A percentile compares a stretch with the other conserved stretches of the same genome.
These are phyloP conservation scores for Rhea americana DNA, from an alignment of 2,113 vertebrate species.

Conservation along the genomic window DNA sequence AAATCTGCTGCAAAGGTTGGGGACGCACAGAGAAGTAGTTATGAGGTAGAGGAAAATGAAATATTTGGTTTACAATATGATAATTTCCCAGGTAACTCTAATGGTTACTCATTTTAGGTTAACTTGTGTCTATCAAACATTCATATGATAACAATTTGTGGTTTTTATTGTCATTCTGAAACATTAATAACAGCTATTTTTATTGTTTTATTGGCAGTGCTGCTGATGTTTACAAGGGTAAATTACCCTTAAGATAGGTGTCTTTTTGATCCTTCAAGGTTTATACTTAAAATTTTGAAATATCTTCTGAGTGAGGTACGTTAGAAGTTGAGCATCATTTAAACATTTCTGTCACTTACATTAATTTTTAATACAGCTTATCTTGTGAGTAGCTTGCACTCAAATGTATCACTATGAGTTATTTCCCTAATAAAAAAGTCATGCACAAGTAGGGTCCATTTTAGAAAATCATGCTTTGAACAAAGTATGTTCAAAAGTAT, in stretches of 20 bases:
- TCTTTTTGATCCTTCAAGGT: background rate
- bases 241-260: background rate
- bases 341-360: background rate
- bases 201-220: background rate
- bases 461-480: background rate
- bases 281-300: background rate
- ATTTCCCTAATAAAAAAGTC: background rate
- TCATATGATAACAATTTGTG: no score
- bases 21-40: background rate
- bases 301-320: background rate
- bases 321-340: background rate
- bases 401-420: background rate
- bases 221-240: background rate
- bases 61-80: background rate
- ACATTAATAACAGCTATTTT: background rate
- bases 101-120: background rate
- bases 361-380: background rate
- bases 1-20: background rate
- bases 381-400: background rate
- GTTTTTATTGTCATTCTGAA: background rate
- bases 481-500: background rate
- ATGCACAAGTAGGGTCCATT: background rate
- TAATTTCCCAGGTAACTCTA: background rate
- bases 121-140: background rate
- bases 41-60: background rate